Evolutionary conservation across 2,888 invertebrate genomes (phyloP).

Genomic region (Dasypogon diadema): DNA sequence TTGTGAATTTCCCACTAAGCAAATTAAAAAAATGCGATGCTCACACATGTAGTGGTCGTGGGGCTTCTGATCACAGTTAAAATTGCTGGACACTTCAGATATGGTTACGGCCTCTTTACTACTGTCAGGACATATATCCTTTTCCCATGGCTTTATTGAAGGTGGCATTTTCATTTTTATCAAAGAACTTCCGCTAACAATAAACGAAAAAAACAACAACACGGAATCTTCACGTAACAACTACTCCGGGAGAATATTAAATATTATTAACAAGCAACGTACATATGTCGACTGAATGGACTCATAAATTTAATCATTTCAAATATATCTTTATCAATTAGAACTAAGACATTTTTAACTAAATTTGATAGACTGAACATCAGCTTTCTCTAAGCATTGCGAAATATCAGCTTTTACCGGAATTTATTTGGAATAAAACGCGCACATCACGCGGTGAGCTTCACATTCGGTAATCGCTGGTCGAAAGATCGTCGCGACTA

Average conservation of each 20-base stretch:
- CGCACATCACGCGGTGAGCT: neutral
- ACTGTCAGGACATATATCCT: conserved; percentile 10
- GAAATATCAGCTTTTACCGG: conserved; percentile 15
- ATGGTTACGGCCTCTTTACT: neutral
- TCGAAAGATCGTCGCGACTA: conserved; percentile 29
- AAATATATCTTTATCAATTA: neutral
- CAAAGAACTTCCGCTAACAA: too few species aligned
- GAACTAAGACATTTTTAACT: neutral
- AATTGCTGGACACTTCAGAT: neutral
- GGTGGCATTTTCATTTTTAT: conserved; percentile 28
- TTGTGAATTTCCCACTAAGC: neutral
- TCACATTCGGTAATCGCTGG: neutral
- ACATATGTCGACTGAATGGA: too few species aligned
- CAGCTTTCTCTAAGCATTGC: conserved; percentile 4
- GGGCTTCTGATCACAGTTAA: conserved; percentile 2
- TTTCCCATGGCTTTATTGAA: conserved; percentile 20
- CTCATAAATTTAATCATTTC: neutral
- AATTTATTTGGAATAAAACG: neutral
- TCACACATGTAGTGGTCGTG: conserved; percentile 38
- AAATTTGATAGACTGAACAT: neutral
- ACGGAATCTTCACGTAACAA: too few species aligned
- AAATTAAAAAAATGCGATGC: neutral
- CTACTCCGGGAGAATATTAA: too few species aligned
- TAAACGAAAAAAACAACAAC: too few species aligned
- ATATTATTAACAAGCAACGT: too few species aligned